Base-by-base conservation (phyloP, 1,140 invertebrate species). In the Drosophila asahinai region DNA sequence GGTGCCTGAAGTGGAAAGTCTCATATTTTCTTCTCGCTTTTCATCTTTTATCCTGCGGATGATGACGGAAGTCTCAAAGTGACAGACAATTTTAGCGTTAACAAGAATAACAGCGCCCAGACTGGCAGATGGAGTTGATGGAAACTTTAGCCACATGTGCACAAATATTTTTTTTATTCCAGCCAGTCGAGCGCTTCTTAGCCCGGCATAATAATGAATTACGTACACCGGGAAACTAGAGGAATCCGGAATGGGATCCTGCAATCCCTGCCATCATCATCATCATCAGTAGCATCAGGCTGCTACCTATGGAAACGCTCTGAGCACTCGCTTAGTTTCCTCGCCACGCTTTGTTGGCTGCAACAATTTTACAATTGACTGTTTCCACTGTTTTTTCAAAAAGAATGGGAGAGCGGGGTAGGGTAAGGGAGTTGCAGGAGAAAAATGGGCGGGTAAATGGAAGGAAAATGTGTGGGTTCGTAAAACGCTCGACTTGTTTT, bases 401-500 rank as follows among this genome's bases (percentile, higher is more conserved):
- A 55, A 19, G 33, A 17, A 38, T 38, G 33, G 19, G 6, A 4
- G 42, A 3, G 4, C 5, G 25, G 57, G 22, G 47, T 30, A 22
- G 40, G 14, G 57, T 3, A 6, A 19, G 22, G 49, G 19, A 40
- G 47, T 49, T 49, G 42, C 48, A 36, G 30, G 40, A 38, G 40
- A 51, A 40, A 59, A 40, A 48, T 59, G 33, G 58, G 7, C 11
- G 54, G 40, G 40, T 22, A 55, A 55, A 55, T 55, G 52, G 33
- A 15, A 38, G 52, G 19, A 38, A 73, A 73, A 51, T 52, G 55
- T 68, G 58, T 40, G 71, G 51, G 64, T 81, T 77, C 61, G 84
- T 89, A 89, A 89, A 87, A 87, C 84, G 84, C 84, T 89, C 76
- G 81, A 84, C 84, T 89, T 89, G 84, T 89, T 89, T 89, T 89